phyloP scores from a whole-genome alignment of 2,888 invertebrate species.

The Danaus chrysippus region DNA sequence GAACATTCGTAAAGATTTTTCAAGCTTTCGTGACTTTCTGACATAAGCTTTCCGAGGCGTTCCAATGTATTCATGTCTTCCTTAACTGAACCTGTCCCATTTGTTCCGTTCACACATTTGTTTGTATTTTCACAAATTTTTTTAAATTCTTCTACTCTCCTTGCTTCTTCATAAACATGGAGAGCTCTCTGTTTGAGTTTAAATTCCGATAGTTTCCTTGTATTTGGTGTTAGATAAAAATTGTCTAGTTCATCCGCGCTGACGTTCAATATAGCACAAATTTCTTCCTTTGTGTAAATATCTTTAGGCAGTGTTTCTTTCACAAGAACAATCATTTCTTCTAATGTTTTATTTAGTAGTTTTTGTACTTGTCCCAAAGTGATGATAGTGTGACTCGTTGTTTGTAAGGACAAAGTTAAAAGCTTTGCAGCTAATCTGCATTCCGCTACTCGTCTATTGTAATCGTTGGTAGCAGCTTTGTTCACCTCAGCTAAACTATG shows the following conservation, averaged over 20 bases:
- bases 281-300: conserved; percentile 84
- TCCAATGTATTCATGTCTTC: conserved; percentile 61
- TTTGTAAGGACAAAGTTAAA: conserved; percentile 46
- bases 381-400: conserved; percentile 81
- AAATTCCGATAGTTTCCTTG: conserved; percentile 83
- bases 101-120: conserved; percentile 42
- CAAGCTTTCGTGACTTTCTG: conserved; percentile 92
- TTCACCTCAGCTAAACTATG: conserved; percentile 93
- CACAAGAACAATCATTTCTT: conserved; percentile 85
- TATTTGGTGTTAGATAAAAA: conserved; percentile 70
- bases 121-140: conserved; percentile 73
- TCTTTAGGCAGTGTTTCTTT: conserved; percentile 80
- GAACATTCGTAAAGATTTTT: conserved; percentile 95
- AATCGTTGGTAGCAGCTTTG: conserved; percentile 96
- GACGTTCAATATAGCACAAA: conserved; percentile 80
- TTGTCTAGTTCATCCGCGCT: conserved; percentile 80
- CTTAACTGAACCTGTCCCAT: conserved; percentile 38
- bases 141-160: conserved; percentile 89
- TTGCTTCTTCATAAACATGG: conserved; percentile 95
- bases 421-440: conserved; percentile 95
- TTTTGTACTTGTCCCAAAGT: conserved; percentile 88
- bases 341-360: conserved; percentile 79
- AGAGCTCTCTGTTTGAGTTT: conserved; percentile 91
- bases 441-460: conserved; percentile 95
- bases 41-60: conserved; percentile 90